Evolutionary conservation across 2,797 vertebrate genomes (phyloP).

Genomic region (Columba guinea): DNA sequence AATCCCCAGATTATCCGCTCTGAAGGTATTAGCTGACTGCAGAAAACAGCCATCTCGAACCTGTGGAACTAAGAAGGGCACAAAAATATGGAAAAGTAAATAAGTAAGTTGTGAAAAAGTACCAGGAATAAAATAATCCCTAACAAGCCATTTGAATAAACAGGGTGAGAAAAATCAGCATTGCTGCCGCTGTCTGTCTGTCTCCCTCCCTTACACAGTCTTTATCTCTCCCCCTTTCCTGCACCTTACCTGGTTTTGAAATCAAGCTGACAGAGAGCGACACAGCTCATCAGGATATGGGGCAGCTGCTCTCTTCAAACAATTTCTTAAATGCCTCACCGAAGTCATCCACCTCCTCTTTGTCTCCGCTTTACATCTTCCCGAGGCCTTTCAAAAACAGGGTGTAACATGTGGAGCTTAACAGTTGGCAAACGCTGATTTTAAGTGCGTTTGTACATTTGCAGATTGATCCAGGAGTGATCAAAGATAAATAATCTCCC

Average conservation of each 20-base stretch:
- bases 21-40: slow-evolving; percentile 31
- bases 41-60: slow-evolving; percentile 14
- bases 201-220: neutral
- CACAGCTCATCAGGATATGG: slow-evolving; percentile 39
- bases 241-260: slow-evolving; percentile 28
- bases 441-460: slow-evolving; percentile 40
- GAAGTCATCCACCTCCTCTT: slow-evolving; percentile 1
- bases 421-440: slow-evolving; percentile 57
- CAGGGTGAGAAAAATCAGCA: neutral
- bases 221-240: neutral
- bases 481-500: slow-evolving; percentile 65
- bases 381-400: slow-evolving; percentile 31
- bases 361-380: neutral
- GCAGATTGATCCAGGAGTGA: slow-evolving; percentile 60
- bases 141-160: slow-evolving; percentile 19
- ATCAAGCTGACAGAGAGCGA: slow-evolving; percentile 11
- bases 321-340: neutral
- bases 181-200: neutral
- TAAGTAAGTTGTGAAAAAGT: neutral
- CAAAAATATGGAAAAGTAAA: slow-evolving; percentile 10
- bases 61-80: neutral
- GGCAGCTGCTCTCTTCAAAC: slow-evolving; percentile 46
- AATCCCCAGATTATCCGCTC: slow-evolving; percentile 28
- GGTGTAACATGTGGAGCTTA: neutral
- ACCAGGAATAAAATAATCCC: neutral